These are phyloP conservation scores for Pharmacophagus antenor DNA, from an alignment of 2,888 invertebrate genomes.

Conservation along the genomic window DNA sequence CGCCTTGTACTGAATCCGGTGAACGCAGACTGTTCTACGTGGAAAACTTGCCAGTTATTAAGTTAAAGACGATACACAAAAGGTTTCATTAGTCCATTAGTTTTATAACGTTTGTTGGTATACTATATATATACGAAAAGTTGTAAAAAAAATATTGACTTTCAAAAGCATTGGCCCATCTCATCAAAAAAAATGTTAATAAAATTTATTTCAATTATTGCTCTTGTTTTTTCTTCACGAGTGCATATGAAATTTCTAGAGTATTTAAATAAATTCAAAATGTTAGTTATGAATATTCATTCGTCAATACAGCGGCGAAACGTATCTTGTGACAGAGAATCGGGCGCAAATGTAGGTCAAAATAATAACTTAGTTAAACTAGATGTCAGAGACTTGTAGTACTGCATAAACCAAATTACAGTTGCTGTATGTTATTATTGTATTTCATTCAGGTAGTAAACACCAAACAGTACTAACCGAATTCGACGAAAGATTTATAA, in stretches of 20 bases:
- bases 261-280: constrained; percentile 22
- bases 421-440: constrained; percentile 14
- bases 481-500: not conserved
- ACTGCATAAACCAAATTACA: constrained; percentile 25
- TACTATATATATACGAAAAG: too few species aligned
- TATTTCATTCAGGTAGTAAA: constrained; percentile 14
- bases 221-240: not conserved
- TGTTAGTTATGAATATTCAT: constrained; percentile 26
- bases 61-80: too few species aligned
- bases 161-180: too few species aligned
- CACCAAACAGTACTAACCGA: too few species aligned
- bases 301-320: constrained; percentile 19
- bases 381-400: constrained; percentile 25
- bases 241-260: not conserved
- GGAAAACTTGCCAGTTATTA: too few species aligned
- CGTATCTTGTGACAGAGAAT: constrained; percentile 25
- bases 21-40: too few species aligned
- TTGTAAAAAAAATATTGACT: too few species aligned
- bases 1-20: too few species aligned
- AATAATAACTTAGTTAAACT: constrained; percentile 31
- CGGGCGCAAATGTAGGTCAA: constrained; percentile 27
- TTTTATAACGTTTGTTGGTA: too few species aligned
- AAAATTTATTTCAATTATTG: not conserved
- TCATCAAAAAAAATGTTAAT: too few species aligned
- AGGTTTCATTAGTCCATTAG: too few species aligned